Evolutionary conservation across 2,113 vertebrate species (phyloP).

Genomic region (Pycnonotus jocosus): DNA sequence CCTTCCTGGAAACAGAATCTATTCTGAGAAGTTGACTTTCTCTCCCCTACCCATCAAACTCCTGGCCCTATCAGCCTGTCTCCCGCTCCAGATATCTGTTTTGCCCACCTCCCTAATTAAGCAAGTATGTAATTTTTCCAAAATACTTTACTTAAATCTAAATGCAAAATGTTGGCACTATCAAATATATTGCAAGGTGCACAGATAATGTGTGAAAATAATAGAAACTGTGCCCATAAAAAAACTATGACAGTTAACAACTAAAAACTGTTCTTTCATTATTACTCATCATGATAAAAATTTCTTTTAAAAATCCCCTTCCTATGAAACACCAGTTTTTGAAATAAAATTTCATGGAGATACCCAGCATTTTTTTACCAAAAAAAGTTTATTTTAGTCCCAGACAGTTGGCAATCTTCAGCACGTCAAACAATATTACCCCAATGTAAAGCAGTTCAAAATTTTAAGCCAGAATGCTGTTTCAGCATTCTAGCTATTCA

Average conservation of each 20-base stretch:
- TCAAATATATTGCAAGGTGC: neutral
- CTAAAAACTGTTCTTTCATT: neutral
- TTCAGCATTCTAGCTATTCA: neutral
- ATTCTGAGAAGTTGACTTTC: neutral
- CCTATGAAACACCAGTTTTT: neutral
- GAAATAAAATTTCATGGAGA: neutral
- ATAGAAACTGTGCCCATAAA: neutral
- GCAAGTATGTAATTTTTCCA: neutral
- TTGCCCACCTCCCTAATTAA: neutral
- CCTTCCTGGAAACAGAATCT: neutral
- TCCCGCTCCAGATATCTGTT: neutral
- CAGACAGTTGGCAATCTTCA: neutral
- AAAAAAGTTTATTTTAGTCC: neutral
- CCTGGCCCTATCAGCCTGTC: neutral
- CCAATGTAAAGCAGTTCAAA: neutral
- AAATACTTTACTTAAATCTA: neutral
- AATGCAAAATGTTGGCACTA: neutral
- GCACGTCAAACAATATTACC: neutral
- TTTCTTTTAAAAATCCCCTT: neutral
- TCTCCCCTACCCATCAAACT: rapidly evolving
- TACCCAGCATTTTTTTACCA: neutral
- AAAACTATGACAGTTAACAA: neutral
- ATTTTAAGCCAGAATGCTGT: neutral
- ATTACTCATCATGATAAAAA: neutral
- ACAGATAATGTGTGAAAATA: neutral